Base-by-base conservation (phyloP, 2,888 invertebrate species). In the Papilio protenor region DNA sequence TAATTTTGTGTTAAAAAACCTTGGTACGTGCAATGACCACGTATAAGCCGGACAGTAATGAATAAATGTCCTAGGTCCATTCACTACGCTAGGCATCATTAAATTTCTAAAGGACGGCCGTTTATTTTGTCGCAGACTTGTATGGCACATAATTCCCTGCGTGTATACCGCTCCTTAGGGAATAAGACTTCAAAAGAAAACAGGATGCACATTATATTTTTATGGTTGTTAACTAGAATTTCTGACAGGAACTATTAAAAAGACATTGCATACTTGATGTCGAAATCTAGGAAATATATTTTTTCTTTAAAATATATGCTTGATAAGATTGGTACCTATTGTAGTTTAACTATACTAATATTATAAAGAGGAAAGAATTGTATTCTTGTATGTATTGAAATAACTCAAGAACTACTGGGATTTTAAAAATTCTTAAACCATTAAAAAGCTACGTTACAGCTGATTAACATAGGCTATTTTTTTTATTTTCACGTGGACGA, bases 91-190 rank as follows among this genome's bases (percentile, higher is more conserved):
- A 40, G n/a, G 76, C 71, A 23, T 76, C 76, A 76, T 71, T 71
- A 76, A 49, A 61, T 76, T 76, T 76, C 76, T 71, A 76, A 76
- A 76, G 76, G 59, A 59, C 69, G 70, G 23, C 23, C 23, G 71
- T 59, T 76, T 76, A 59, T 59, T 57, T 47, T 47, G 45, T 10
- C 33, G 49, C 8, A 75, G 76, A 27, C 21, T 14, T 71, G 49
- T 66, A 66, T 66, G 66, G 33, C 40, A 64, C 64, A 64, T 66
- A 61, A 49, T 16, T 27, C 21, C 11, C 16, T 47, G 49, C 59
- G 21, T 45, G 16, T 1, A 27, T 49, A 55, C 12, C 23, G 14
- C 23, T 49, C 76, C 27, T 61, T 61, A 3, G 71, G 49, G 76
- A 8, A 40, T 33, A 23, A 70, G 23, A 40, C 3, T 71, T 33